Percentiles rank a stretch among this genome's conserved stretches.
Conservation (phyloP, 2,888 invertebrate genomes). For the Perdita meconis region DNA sequence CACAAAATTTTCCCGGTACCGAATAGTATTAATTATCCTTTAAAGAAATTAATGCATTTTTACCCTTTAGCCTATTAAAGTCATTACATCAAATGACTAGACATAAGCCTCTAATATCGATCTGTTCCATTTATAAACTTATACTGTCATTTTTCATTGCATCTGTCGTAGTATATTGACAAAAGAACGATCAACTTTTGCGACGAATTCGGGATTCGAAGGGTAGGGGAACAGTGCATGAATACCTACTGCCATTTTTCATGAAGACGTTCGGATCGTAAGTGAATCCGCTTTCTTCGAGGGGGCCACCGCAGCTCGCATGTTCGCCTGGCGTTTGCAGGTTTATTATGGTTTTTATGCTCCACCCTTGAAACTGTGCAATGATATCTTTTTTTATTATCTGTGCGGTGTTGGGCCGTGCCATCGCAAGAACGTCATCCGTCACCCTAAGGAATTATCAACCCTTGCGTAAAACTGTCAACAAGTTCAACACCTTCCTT, state of each 20-base stretch:
- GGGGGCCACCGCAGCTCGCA: constrained; percentile 92
- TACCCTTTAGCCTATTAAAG: background rate
- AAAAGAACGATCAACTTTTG: background rate
- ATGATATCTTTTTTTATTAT: constrained; percentile 91
- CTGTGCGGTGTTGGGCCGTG: constrained; percentile 91
- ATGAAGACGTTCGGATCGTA: constrained; percentile 94
- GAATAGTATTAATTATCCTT: background rate
- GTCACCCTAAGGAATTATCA: constrained; percentile 89
- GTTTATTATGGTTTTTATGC: constrained; percentile 93
- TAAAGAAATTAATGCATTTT: background rate
- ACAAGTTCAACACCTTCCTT: too few relatives aligned
- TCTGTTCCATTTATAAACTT: background rate
- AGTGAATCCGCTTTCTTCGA: constrained; percentile 92
- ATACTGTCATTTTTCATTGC: background rate
- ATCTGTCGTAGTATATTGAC: too few relatives aligned
- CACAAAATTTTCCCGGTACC: too few relatives aligned
- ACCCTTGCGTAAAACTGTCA: background rate
- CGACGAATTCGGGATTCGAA: background rate
- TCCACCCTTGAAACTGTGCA: constrained; percentile 91
- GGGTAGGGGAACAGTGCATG: background rate
- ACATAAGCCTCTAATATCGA: background rate
- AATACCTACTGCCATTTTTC: constrained; percentile 91
- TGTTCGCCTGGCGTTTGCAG: constrained; percentile 94
- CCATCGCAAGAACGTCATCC: constrained; percentile 94
- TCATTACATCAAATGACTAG: background rate